phyloP scores from a whole-genome alignment of 2,888 invertebrate genomes.

The Neuroscelio doddi region DNA sequence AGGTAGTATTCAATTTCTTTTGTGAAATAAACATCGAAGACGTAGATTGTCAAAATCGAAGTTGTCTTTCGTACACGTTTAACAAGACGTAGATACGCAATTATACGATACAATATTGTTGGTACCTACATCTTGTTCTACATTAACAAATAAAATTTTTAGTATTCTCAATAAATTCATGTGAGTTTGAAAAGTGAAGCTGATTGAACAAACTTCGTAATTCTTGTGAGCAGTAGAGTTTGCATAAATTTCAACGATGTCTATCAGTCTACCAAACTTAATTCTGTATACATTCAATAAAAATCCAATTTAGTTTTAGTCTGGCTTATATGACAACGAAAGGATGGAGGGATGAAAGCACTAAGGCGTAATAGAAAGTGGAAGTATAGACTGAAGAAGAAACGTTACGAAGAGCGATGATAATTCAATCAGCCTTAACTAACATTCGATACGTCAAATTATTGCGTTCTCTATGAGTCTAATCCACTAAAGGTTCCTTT shows the following conservation, averaged over 20 bases:
- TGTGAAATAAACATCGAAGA: too few relatives aligned
- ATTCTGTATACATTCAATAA: slow-evolving; percentile 56
- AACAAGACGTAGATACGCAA: too few relatives aligned
- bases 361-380: slow-evolving; percentile 15
- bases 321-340: slow-evolving; percentile 45
- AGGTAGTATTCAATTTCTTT: too few relatives aligned
- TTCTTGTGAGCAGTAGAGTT: neutral
- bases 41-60: too few relatives aligned
- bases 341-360: slow-evolving; percentile 39
- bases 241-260: slow-evolving; percentile 16
- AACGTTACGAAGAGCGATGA: slow-evolving; percentile 33
- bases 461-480: slow-evolving; percentile 47
- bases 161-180: too few relatives aligned
- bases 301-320: slow-evolving; percentile 55
- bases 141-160: too few relatives aligned
- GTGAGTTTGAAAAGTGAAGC: slow-evolving; percentile 4
- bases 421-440: slow-evolving; percentile 59
- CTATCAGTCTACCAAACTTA: slow-evolving; percentile 49
- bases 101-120: too few relatives aligned
- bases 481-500: slow-evolving; percentile 41
- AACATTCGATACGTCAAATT: slow-evolving; percentile 57
- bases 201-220: neutral
- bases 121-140: too few relatives aligned
- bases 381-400: slow-evolving; percentile 24
- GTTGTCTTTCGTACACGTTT: too few relatives aligned